These are phyloP conservation scores for Musca domestica DNA, from an alignment of 1,140 invertebrate species.

Conservation along the genomic window DNA sequence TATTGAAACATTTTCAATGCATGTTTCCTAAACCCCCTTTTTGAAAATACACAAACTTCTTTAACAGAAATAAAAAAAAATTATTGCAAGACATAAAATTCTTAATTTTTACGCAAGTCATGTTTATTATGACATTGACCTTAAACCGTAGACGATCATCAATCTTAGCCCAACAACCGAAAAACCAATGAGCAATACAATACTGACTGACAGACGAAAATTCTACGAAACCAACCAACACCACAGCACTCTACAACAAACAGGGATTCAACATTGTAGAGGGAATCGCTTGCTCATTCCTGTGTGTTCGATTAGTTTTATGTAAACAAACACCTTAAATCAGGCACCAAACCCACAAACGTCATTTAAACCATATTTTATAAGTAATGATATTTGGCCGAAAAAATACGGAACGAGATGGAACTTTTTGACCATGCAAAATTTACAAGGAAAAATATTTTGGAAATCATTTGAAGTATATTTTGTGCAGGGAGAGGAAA, in stretches of 20 bases:
- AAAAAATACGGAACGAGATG: too few relatives aligned
- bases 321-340: slow-evolving; percentile 19
- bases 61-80: too few relatives aligned
- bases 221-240: background rate
- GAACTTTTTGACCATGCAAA: too few relatives aligned
- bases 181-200: background rate
- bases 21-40: too few relatives aligned
- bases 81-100: background rate
- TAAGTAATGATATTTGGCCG: background rate
- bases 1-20: too few relatives aligned
- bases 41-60: too few relatives aligned
- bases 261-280: background rate
- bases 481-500: too few relatives aligned
- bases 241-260: background rate
- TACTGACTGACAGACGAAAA: background rate
- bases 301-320: too few relatives aligned
- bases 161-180: background rate
- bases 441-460: too few relatives aligned
- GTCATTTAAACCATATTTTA: background rate
- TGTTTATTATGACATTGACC: slow-evolving; percentile 22
- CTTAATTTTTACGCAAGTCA: slow-evolving; percentile 11
- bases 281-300: too few relatives aligned
- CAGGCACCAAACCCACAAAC: background rate
- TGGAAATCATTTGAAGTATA: too few relatives aligned
- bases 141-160: slow-evolving; percentile 12